Conservation (phyloP, 2,888 invertebrate species). For the Leptinotarsa haldemani region DNA sequence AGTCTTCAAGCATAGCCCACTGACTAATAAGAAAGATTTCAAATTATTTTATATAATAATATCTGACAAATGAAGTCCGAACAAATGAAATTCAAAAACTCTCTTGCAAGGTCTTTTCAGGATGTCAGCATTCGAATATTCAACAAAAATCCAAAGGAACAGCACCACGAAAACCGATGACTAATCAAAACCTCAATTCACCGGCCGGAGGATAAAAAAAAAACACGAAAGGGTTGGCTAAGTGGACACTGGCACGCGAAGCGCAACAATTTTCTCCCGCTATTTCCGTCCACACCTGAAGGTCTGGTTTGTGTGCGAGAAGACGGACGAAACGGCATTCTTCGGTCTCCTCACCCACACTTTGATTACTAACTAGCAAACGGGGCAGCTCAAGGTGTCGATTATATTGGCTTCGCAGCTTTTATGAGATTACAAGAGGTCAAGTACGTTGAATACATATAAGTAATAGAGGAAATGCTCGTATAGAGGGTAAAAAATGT, state of each 20-base stretch:
- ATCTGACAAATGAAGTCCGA: too few species aligned
- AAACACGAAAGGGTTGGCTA: not conserved
- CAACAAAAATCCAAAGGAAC: not conserved
- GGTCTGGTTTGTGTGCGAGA: not conserved
- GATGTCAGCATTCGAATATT: not conserved
- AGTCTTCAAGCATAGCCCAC: too few species aligned
- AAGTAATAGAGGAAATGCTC: conserved; percentile 26
- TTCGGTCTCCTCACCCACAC: conserved; percentile 22
- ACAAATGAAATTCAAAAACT: too few species aligned
- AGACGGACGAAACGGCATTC: conserved; percentile 14
- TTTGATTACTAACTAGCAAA: conserved; percentile 23
- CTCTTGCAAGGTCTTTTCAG: not conserved
- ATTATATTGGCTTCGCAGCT: conserved; percentile 14
- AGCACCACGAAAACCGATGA: not conserved
- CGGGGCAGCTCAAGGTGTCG: conserved; percentile 37
- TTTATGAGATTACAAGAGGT: conserved; percentile 26
- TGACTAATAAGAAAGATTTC: too few species aligned
- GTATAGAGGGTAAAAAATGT: conserved; percentile 1
- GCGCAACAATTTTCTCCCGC: conserved; percentile 7
- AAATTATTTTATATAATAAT: too few species aligned
- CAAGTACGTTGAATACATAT: conserved; percentile 33
- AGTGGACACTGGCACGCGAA: not conserved
- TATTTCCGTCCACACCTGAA: not conserved
- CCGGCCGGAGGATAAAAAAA: not conserved
- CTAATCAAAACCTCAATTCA: not conserved